phyloP scores from a whole-genome alignment of 1,140 invertebrate genomes.

The Drosophila orena region DNA sequence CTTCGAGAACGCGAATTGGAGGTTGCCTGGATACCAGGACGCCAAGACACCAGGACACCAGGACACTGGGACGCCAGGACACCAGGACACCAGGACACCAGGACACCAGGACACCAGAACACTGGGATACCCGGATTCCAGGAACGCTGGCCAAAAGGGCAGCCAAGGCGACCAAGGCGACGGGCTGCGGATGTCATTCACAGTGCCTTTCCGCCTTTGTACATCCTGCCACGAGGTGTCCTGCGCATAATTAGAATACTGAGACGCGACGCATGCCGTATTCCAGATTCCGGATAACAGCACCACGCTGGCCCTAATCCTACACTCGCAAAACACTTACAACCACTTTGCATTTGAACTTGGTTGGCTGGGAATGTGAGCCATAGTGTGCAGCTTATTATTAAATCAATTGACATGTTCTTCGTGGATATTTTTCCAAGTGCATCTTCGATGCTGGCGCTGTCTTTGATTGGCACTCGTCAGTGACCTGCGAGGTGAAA shows the following conservation, averaged over 20 bases:
- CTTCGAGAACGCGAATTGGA: slow-evolving; percentile 2
- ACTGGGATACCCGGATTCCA: not conserved
- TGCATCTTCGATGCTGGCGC: not conserved
- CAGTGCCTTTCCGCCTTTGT: slow-evolving; percentile 67
- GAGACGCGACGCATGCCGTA: slow-evolving; percentile 68
- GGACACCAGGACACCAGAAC: not conserved
- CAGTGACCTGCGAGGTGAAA: slow-evolving; percentile 67
- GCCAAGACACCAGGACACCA: no score
- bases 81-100: no score
- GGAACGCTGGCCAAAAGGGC: slow-evolving; percentile 28
- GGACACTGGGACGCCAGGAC: not conserved
- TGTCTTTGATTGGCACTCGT: slow-evolving; percentile 69
- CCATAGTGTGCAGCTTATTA: no score
- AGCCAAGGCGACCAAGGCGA: slow-evolving; percentile 70
- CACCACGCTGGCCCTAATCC: slow-evolving; percentile 65
- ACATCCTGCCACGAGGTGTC: slow-evolving; percentile 54
- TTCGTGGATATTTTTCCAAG: not conserved
- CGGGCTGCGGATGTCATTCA: slow-evolving; percentile 75
- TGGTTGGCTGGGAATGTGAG: no score
- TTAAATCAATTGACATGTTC: not conserved
- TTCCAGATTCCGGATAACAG: slow-evolving; percentile 77
- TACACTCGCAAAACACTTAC: slow-evolving; percentile 6
- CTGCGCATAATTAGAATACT: slow-evolving; percentile 76
- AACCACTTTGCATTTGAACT: no score
- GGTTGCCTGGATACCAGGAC: slow-evolving; percentile 46